phyloP scores from a whole-genome alignment of 2,113 vertebrate genomes.

The Nanger granti region DNA sequence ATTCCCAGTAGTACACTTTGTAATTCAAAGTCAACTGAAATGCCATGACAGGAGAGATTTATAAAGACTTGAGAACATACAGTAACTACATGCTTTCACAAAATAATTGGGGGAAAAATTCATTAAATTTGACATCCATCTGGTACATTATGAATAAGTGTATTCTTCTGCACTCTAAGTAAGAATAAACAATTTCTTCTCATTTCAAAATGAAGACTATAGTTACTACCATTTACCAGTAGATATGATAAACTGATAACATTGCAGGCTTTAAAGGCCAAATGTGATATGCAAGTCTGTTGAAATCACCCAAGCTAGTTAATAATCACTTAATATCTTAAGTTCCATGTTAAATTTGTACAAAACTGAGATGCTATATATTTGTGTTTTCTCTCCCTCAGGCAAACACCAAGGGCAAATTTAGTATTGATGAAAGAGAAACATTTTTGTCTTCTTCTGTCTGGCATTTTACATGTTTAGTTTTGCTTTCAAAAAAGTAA shows the following conservation, averaged over 20 bases:
- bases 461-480: neutral
- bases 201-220: conserved; percentile 15
- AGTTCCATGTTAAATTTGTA: neutral
- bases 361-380: neutral
- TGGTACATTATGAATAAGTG: neutral
- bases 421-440: neutral
- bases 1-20: neutral
- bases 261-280: neutral
- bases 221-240: neutral
- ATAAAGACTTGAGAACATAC: neutral
- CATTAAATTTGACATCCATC: neutral
- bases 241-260: neutral
- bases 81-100: neutral
- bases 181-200: conserved; percentile 6
- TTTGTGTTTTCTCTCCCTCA: neutral
- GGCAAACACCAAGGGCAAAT: neutral
- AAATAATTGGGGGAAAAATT: neutral
- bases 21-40: neutral
- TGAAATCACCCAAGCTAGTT: neutral
- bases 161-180: conserved; percentile 22
- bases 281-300: neutral
- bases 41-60: neutral
- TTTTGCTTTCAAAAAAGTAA: conserved; percentile 12
- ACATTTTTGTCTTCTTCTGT: conserved; percentile 8
- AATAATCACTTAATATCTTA: neutral